Evolutionary conservation across 2,113 vertebrate genomes (phyloP).

Genomic region (Cygnus buccinator): DNA sequence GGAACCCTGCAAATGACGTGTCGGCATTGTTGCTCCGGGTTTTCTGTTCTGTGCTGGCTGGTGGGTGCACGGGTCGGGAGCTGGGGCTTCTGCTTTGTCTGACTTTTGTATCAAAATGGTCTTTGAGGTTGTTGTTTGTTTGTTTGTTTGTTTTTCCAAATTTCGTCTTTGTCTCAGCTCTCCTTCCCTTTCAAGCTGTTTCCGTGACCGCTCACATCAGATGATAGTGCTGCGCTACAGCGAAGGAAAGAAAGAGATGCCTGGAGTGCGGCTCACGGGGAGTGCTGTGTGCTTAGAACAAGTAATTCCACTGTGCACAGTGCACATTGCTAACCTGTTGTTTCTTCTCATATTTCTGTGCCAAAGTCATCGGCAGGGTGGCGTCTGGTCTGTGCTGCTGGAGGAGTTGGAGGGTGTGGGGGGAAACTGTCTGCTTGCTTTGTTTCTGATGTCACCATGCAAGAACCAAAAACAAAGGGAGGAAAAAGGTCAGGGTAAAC

Average conservation of each 20-base stretch:
- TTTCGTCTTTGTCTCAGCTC: not conserved
- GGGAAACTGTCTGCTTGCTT: not conserved
- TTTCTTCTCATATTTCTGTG: not conserved
- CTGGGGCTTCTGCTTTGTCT: not conserved
- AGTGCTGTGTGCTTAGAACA: not conserved
- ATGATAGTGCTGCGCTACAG: not conserved
- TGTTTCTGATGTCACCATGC: not conserved
- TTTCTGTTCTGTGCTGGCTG: fast-evolving
- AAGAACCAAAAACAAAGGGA: conserved; percentile 36
- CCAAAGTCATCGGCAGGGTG: not conserved
- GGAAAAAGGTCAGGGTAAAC: conserved; percentile 34
- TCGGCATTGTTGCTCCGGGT: no score
- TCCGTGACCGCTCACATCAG: not conserved
- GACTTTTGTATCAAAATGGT: not conserved
- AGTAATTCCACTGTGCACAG: fast-evolving
- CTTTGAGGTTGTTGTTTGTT: no score
- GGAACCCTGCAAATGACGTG: not conserved
- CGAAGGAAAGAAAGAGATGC: not conserved
- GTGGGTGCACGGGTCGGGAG: not conserved
- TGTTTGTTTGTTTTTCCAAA: not conserved
- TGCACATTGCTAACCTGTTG: not conserved
- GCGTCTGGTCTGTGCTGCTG: not conserved
- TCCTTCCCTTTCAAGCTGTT: not conserved
- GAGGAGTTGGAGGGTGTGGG: not conserved
- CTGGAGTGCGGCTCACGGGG: fast-evolving